Conservation (phyloP, 2,888 invertebrate species). For the Dryobota labecula region DNA sequence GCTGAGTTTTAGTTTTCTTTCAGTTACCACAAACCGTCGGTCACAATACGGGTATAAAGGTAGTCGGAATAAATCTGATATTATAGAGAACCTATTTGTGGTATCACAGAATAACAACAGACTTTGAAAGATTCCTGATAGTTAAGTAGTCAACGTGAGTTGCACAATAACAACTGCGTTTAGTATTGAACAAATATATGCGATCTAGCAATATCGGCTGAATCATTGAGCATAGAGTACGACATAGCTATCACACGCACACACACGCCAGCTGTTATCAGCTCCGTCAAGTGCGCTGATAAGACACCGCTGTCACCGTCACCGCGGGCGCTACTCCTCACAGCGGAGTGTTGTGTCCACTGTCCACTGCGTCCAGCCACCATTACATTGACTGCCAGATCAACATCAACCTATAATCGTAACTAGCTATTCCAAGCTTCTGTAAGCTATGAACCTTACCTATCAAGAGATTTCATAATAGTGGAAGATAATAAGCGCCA, state of each 20-base stretch:
- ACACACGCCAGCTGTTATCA: slow-evolving; percentile 51
- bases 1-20: not conserved
- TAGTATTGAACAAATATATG: slow-evolving; percentile 47
- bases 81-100: not conserved
- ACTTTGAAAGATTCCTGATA: slow-evolving; percentile 1
- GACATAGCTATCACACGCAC: slow-evolving; percentile 18
- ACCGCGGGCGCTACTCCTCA: not conserved
- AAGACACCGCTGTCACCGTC: slow-evolving; percentile 52
- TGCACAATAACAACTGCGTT: slow-evolving; percentile 20
- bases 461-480: not conserved
- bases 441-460: no score
- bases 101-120: not conserved
- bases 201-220: slow-evolving; percentile 47
- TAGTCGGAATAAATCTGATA: not conserved
- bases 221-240: slow-evolving; percentile 51
- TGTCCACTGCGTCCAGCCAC: not conserved
- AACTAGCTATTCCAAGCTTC: not conserved
- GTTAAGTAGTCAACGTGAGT: not conserved
- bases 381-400: not conserved
- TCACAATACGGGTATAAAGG: not conserved
- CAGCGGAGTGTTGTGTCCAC: not conserved
- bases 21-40: not conserved
- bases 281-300: slow-evolving; percentile 65
- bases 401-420: not conserved
- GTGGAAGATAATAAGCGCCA: no score